Evolutionary conservation across 2,113 vertebrate species (phyloP), one percentile per base, ranked within the genome.

Genomic region (Numida meleagris): DNA sequence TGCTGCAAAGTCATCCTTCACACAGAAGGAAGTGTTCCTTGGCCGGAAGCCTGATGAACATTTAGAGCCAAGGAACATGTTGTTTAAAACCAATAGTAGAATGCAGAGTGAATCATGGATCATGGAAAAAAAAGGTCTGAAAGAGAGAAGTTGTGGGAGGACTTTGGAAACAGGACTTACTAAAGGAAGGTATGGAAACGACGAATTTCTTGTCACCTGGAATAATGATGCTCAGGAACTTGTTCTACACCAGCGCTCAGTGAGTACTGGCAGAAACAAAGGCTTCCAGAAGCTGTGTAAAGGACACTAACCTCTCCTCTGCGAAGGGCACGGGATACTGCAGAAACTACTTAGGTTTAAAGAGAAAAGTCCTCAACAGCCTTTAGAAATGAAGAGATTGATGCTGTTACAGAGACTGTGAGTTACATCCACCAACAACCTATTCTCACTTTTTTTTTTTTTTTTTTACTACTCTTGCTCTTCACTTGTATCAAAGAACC

Each of bases 21-120:
- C 61, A 70, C 63, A 67, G 93, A 91, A 95, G 74, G 88, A 71
- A 4, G 1, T 75, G 89, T 93, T 94, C 95, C 76, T 89, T 95
- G 93, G 95, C 91, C 82, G 33, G 51, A 57, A 83, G 89, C 82
- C 90, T 75, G 76, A 93, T 83, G 79, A 83, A 36, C 83, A 51
- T 78, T 84, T 75, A 75, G 51, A 95, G 82, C 73, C 90, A 95
- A 91, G 76, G 76, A 95, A 91, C 88, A 94, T 45, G 61, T 71
- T 93, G 90, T 90, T 93, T 96, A 84, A 94, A 96, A 90, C 46
- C 31, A 16, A 75, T 10, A 75, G 83, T 74, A 90, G 70, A 92
- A 93, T 51, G 79, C 79, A 80, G 82, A 82, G 67, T 88, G 91
- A 95, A 83, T 88, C 91, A 65, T 8, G 55, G 78, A 45, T 36